phyloP scores from a whole-genome alignment of 2,888 invertebrate species.

The Torymus texanus region DNA sequence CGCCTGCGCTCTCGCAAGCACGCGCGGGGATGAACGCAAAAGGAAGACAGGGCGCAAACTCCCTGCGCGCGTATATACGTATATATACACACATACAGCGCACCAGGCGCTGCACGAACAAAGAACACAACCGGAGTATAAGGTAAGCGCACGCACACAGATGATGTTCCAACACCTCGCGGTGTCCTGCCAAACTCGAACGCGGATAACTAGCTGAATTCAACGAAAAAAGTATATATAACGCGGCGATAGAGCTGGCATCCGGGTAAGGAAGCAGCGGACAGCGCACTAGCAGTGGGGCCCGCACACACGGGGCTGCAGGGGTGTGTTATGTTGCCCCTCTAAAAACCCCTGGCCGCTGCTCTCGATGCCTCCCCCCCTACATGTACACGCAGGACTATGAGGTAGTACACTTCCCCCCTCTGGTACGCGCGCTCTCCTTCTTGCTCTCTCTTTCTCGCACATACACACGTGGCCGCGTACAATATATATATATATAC shows the following conservation, averaged over 20 bases:
- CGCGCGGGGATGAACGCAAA: neutral
- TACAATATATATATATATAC: neutral
- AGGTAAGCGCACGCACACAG: neutral
- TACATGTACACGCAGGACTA: too few relatives aligned
- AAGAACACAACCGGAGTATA: too few relatives aligned
- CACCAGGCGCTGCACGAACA: neutral
- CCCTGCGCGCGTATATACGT: too few relatives aligned
- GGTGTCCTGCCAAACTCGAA: too few relatives aligned
- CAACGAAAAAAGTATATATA: too few relatives aligned
- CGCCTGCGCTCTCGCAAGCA: neutral
- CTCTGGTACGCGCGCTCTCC: too few relatives aligned
- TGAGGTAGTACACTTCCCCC: too few relatives aligned
- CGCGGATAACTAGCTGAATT: too few relatives aligned
- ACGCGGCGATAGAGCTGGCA: constrained; percentile 40
- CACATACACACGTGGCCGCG: neutral
- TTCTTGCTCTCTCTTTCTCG: neutral
- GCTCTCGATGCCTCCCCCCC: constrained; percentile 30
- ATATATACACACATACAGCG: neutral
- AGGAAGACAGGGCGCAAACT: neutral
- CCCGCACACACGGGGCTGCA: constrained; percentile 55
- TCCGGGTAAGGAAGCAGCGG: constrained; percentile 64
- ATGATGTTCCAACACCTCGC: neutral
- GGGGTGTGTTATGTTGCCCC: constrained; percentile 67
- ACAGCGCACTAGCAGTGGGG: constrained; percentile 65
- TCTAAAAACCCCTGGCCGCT: constrained; percentile 61